Evolutionary conservation across 2,888 invertebrate genomes (phyloP), one percentile per base, ranked within the genome.

Genomic region (Pheosia tremula): DNA sequence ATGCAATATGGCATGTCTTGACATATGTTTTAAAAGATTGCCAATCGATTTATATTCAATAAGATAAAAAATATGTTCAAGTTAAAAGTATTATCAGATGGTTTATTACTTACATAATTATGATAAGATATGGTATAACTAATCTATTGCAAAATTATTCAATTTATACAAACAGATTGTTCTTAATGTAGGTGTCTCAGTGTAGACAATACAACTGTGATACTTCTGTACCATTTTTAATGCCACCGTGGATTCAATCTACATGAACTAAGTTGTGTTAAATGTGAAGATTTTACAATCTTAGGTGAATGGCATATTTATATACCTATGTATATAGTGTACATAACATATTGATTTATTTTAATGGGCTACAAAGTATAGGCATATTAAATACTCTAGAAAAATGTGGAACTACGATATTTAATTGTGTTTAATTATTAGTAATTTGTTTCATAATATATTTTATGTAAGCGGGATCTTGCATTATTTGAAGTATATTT

Each of bases 11-110:
- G 81, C 69, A 67, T 58, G 82, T 87, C 86, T 56, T 80, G 77
- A 77, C 77, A 89, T 89, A 88, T 89, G 89, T 89, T 89, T 71
- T 79, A 79, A 84, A 87, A 67, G 88, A 84, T 83, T 65, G 74
- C 77, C 81, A 79, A 74, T 73, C 69, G 57, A 66, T 59, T 59
- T 45, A 62, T 59, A 38, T 47, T 59, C 36, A 53, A 68, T 61
- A 61, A 43, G 45, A 56, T 72, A 74, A 67, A 67, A 57, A 64
- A 71, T 66, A 58, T 66, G 71, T 71, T 66, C 67, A 67, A 68
- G 64, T 65, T 64, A 68, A 61, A 74, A 76, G 66, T 72, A 69
- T 72, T 70, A 67, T 67, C 73, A 67, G 72, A 67, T 71, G 47
- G 47, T 47, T 47, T 47, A 47, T 68, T 68, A 70, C 64, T 75